Evolutionary conservation across 2,797 vertebrate genomes (phyloP), one percentile per base, ranked within the genome.

Genomic region (Artibeus lituratus): DNA sequence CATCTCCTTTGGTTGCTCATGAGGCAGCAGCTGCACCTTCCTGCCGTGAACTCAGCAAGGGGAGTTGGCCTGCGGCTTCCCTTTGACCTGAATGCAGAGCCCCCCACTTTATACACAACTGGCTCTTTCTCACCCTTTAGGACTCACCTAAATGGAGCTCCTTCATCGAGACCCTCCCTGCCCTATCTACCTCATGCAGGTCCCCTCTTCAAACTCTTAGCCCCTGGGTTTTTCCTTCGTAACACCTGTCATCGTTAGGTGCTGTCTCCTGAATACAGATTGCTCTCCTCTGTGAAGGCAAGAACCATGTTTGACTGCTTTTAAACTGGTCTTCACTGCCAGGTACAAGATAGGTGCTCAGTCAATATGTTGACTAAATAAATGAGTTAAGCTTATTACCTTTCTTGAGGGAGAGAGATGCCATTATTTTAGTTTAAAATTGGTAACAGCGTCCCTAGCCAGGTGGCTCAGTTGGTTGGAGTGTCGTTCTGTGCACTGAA

Each of bases 341-440:
- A 89, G 76, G 67, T 73, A 14, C 70, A 85, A 83, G 53, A 70
- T 32, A 55, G 72, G 32, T 91, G 70, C 83, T 72, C 53, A 37
- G 3, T 53, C 74, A 80, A 49, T 57, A 84, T 29, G 15, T 62
- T 85, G 51, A 51, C 53, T 92, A 53, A 89, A 74, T 91, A 78
- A 93, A 35, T 44, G 12, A 83, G 51, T 57, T 62, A 51, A 55
- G 83, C 26, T 74, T 67, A 74, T 77, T 15, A 59, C 57, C 35
- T 12, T 87, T n/a, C 72, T 67, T 89, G 39, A 90, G 29, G 44
- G 85, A 87, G 73, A 93, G 49, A 65, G 37, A 39, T 37, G 32
- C 19, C 47, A 44, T 95, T 84, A 87, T 77, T 93, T 62, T 82
- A 42, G 47, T 72, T 72, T 85, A 87, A 87, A 95, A 53, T 70